These are phyloP conservation scores for Sesamia inferens DNA, from an alignment of 2,888 invertebrate species.

Conservation along the genomic window DNA sequence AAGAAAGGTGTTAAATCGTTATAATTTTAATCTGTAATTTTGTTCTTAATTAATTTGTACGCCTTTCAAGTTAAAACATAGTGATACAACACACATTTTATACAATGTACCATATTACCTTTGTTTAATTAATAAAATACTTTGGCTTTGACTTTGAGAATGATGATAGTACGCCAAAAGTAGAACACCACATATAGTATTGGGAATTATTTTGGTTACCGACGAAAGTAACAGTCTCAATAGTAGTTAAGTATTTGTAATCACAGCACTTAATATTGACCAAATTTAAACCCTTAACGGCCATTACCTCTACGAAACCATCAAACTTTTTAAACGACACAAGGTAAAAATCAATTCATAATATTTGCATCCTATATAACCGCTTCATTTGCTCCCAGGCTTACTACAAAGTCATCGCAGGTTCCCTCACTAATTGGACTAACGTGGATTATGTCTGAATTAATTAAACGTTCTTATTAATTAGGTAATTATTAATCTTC, in stretches of 20 bases:
- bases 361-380: constrained; percentile 7
- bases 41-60: no score
- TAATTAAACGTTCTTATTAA: constrained; percentile 52
- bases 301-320: neutral
- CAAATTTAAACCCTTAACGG: neutral
- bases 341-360: neutral
- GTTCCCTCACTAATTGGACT: constrained; percentile 44
- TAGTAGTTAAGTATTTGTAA: constrained; percentile 2
- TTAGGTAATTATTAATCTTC: constrained; percentile 47
- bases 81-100: no score
- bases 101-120: no score
- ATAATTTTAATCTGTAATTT: no score
- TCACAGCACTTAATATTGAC: neutral
- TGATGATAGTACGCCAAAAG: constrained; percentile 10
- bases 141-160: no score
- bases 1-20: no score
- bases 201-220: constrained; percentile 12
- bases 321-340: neutral
- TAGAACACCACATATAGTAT: constrained; percentile 19
- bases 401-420: constrained; percentile 38
- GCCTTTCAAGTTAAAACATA: no score
- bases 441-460: constrained; percentile 56
- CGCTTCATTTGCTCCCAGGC: constrained; percentile 11
- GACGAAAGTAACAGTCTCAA: neutral
- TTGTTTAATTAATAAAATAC: no score